Base-by-base conservation (phyloP, 2,113 vertebrate species). In the Poicephalus gulielmi region DNA sequence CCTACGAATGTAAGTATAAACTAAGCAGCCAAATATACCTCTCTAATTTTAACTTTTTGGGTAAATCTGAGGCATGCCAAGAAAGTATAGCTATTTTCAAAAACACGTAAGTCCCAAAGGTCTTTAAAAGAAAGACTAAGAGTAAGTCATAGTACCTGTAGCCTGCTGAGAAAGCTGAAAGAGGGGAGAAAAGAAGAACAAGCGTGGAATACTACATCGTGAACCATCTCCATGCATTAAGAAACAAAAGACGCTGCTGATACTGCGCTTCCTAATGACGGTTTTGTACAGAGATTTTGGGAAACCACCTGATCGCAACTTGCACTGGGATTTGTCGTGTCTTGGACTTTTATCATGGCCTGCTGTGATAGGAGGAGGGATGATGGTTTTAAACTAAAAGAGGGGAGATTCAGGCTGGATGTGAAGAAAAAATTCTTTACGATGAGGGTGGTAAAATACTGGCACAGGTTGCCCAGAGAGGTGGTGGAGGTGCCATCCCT, bases 101-200 rank as follows among this genome's bases (percentile, higher is more conserved):
- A 69, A 46, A 30, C 11, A 9, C 0, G 0, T 22, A 57, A 52
- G 22, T 43, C 28, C 70, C 10, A 2, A 68, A 80, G 33, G 13
- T 44, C 47, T 86, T 68, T 24, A 81, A 80, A 86, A 17, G 19
- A 77, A 76, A 60, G 30, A 39, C 39, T 28, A 66, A 28, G 18
- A 67, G 14, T 10, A 18, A 75, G 35, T 35, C 18, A 18, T 14
- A 71, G 17, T 18, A 57, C 18, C 62, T 47, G 23, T 16, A 57
- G 35, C 19, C 39, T 50, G 35, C 44, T 64, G 35, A 76, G 47
- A 70, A 15, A 71, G 27, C 35, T 92, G 73, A 53, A 23, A 91
- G 47, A 82, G 33, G 9, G 24, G 13, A 83, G 30, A 33, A 66
- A 66, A 87, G 13, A 71, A 17, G 15, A 84, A 37, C 5, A 70